phyloP scores from a whole-genome alignment of 2,113 vertebrate species.

The Chionodraco myersi region DNA sequence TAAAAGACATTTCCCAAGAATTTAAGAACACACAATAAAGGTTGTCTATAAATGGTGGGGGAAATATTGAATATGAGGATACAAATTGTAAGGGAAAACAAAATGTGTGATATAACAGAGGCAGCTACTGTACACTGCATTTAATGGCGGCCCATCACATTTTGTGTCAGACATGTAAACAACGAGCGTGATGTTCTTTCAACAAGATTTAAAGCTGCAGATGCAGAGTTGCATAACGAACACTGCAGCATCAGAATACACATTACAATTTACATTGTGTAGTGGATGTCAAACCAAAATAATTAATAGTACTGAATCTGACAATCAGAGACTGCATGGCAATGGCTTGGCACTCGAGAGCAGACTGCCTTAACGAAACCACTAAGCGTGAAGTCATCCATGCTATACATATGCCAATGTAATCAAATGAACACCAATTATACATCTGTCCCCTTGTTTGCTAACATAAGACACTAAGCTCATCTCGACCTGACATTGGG shows the following conservation, averaged over 20 bases:
- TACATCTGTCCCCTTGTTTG: constrained; percentile 5
- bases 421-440: constrained; percentile 21
- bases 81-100: background rate
- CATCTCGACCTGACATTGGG: background rate
- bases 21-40: background rate
- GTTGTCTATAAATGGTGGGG: background rate
- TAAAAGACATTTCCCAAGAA: background rate
- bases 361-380: background rate
- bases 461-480: background rate
- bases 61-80: background rate
- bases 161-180: constrained; percentile 49
- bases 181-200: constrained; percentile 19
- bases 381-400: constrained; percentile 23
- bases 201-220: background rate
- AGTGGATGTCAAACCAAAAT: background rate
- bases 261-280: background rate
- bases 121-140: constrained; percentile 5
- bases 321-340: constrained; percentile 31
- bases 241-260: constrained; percentile 10
- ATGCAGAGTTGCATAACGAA: constrained; percentile 10
- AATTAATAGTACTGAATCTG: background rate
- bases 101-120: constrained; percentile 9
- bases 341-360: background rate
- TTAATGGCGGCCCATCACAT: constrained; percentile 6
- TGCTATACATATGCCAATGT: constrained; percentile 15